Evolutionary conservation across 2,797 vertebrate species (phyloP), one percentile per base, ranked within the genome.

Genomic region (Eulemur coronatus): DNA sequence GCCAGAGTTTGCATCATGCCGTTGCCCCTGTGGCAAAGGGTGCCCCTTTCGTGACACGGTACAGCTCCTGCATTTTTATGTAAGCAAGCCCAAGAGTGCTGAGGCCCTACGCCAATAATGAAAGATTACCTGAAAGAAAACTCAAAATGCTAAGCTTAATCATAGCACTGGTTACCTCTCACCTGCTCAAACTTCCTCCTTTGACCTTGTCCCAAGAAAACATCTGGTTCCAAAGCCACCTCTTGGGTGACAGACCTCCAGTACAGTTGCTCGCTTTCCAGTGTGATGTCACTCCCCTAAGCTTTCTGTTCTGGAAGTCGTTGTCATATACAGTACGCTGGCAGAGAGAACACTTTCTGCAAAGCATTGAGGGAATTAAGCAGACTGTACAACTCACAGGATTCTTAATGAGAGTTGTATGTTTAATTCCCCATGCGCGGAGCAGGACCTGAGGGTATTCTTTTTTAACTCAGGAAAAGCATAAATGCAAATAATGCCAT

Each of bases 381-480:
- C 87, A 84, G 89, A 57, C 93, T 72, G 84, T 65, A 79, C 57
- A 43, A 84, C 38, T 92, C 93, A 41, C 72, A 50, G 57, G 87
- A 85, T 76, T 95, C 84, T 94, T 97, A 72, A 86, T 65, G 87
- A 96, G 89, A 90, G 63, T 72, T 95, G 50, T 76, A 9, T 17
- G 73, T 85, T 93, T 78, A 94, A 89, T 84, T 97, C 97, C 96
- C 95, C 41, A 14, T 0, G 52, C 95, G 88, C 84, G 10, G 63
- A 95, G 91, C 48, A 70, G 81, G 81, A 92, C 91, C 86, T 70
- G 0, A 2, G 87, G 59, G 95, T 41, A 87, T 92, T 94, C 75
- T 46, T 96, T 97, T 93, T 94, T 90, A 97, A 93, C 75, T 88
- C 78, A 2, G 63, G 82, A 79, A 93, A 97, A 95, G 80, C 41